Percentiles rank a stretch among this genome's conserved stretches.
Conservation (phyloP, 92 coral and sea anemone species). For the Bergia sp. region DNA sequence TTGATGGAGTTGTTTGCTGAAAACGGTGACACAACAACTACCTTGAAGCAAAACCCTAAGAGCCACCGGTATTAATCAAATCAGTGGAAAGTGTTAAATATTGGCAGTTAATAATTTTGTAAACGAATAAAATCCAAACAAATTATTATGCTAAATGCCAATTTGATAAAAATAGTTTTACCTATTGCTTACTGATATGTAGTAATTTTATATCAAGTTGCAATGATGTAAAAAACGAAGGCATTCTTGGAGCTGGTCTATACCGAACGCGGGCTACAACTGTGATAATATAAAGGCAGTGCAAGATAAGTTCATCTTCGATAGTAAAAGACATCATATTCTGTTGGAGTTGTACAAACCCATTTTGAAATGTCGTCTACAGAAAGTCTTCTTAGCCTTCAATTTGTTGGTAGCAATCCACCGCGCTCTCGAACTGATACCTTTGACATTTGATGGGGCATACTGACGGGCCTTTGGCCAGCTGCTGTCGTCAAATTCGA, state of each 20-base stretch:
- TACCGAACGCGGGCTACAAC: neutral
- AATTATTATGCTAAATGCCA: too few species aligned
- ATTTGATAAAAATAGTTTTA: too few species aligned
- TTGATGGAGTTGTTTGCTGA: too few species aligned
- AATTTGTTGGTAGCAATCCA: constrained; percentile 8
- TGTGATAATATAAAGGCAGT: neutral
- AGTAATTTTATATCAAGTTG: too few species aligned
- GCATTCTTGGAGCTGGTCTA: neutral
- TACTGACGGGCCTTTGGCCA: constrained; percentile 35
- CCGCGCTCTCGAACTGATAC: neutral
- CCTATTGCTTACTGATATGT: too few species aligned
- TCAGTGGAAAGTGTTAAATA: too few species aligned
- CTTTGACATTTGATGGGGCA: neutral
- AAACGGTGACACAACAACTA: neutral
- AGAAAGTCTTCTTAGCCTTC: constrained; percentile 13
- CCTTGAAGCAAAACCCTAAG: neutral
- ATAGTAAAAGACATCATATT: neutral
- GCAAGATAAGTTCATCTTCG: too few species aligned
- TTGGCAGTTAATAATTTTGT: neutral
- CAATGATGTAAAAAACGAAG: too few species aligned
- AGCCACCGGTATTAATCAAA: neutral
- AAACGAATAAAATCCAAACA: neutral
- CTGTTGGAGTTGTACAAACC: neutral
- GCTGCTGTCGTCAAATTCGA: neutral
- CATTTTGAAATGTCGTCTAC: constrained; percentile 22